Percentiles rank a stretch among this genome's conserved stretches.
These are phyloP conservation scores for Orchestes rusci DNA, from an alignment of 2,888 invertebrate genomes.

Conservation along the genomic window DNA sequence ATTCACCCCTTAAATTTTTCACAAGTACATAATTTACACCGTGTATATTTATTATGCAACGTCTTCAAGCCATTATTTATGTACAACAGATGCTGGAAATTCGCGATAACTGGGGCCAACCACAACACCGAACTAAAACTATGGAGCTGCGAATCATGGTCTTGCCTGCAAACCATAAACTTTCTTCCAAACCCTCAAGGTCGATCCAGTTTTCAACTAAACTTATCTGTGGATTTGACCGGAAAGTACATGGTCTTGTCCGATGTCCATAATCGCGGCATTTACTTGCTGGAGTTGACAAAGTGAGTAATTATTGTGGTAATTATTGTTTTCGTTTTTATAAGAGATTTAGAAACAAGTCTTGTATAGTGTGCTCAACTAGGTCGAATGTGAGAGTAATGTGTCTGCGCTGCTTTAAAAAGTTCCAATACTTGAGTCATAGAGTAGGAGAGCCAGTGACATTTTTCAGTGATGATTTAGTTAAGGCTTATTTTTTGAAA, in stretches of 20 bases:
- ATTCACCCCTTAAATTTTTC: too few species aligned
- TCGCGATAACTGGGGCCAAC: constrained; percentile 84
- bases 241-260: constrained; percentile 82
- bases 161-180: constrained; percentile 80
- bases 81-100: constrained; percentile 95
- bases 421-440: too few species aligned
- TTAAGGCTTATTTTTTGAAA: too few species aligned
- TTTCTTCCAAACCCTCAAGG: constrained; percentile 52
- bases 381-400: too few species aligned
- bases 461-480: too few species aligned
- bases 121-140: constrained; percentile 85
- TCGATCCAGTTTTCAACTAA: constrained; percentile 47
- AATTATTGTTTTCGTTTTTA: background rate
- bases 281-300: constrained; percentile 73
- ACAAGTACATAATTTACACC: too few species aligned
- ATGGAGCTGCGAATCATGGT: constrained; percentile 95
- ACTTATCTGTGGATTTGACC: constrained; percentile 76
- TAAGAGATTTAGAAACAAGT: too few species aligned
- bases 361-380: too few species aligned
- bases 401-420: too few species aligned
- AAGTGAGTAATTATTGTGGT: constrained; percentile 29
- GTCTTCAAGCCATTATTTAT: too few species aligned
- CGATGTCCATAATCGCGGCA: constrained; percentile 62
- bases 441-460: too few species aligned
- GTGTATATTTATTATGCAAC: too few species aligned